Base-by-base conservation (phyloP, 2,888 invertebrate species). In the Ophraella communa region DNA sequence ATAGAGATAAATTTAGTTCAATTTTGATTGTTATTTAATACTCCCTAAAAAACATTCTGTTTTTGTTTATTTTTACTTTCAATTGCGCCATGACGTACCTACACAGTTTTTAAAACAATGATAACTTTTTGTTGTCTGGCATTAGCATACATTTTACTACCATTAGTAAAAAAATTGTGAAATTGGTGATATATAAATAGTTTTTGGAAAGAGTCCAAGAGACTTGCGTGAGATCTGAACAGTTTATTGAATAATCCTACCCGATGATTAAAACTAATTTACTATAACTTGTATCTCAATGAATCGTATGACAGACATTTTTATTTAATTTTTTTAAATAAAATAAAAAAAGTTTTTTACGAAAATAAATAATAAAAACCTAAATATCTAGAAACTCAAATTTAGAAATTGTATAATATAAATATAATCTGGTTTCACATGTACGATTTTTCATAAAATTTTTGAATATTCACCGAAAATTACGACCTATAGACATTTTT, bases 121-220 rank as follows among this genome's bases (percentile, higher is more conserved):
- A 61, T 53, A 45, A 58, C 54, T 44, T 47, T 55, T 54, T 23
- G 42, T 61, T 58, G 56, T 58, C 49, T 62, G 42, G 59, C 53
- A 44, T 53, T 57, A 65, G 53, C 52, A 47, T 24, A 53, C 58
- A 57, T 62, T 65, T 57, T 53, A 47, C 58, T 47, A 24, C 52
- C 56, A 66, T 64, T 64, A 57, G 60, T 66, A 47, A 60, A 53
- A 49, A 64, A 66, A 60, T 66, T 66, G 57, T 66, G 64, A 66
- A 66, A 66, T 64, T 17, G 17, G 45, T 59, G 20, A 54, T 54
- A 55, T 68, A 68, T 63, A 65, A 68, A 65, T 68, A 68, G 55
- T 51, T 53, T n/a, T 61, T 68, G 68, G 68, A 65, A 17, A 42
- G 33, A 17, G 5, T 65, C 68, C 68, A 68, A 55, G 27, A 17